Base-by-base conservation (phyloP, 2,113 vertebrate species). In the Xerus inauris region DNA sequence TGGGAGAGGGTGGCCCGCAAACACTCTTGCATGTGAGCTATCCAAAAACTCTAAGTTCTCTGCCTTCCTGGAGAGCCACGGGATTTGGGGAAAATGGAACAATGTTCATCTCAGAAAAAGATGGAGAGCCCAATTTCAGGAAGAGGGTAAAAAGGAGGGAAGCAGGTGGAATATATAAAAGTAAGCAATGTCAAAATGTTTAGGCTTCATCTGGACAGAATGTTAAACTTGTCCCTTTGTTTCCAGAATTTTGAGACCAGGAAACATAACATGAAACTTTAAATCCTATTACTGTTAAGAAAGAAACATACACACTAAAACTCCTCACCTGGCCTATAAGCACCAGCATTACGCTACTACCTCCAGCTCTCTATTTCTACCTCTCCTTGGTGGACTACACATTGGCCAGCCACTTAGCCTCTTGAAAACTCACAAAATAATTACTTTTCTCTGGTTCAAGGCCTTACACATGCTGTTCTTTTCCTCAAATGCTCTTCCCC, bases 161-260 rank as follows among this genome's bases (percentile, higher is more conserved):
- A 28, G 59, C 54, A 57, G 16, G n/a, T 76, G 30, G n/a, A 79
- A 91, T 82, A 91, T 77, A n/a, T n/a, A 14, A 35, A n/a, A 72
- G 35, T 83, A 79, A 76, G 24, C 9, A 71, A 10, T 0, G 0
- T 40, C 81, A 83, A 47, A 65, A 4, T 10, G 12, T 32, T 85
- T 8, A 69, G 64, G 81, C 30, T 47, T n/a, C 8, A 6, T 40
- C 7, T 65, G 45, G 51, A 24, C 54, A 67, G 57, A 28, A 72
- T 10, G 40, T 17, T 24, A 64, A 19, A 35, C 8, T 16, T 80
- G 72, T 5, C 14, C 22, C n/a, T 85, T 83, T 57, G 28, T 49
- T 94, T 91, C 49, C 59, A 85, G 59, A 93, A 81, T 69, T 69
- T 94, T 54, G 54, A 96, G 83, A 19, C 45, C 67, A 87, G 22